Evolutionary conservation across 2,113 vertebrate species (phyloP), one percentile per base, ranked within the genome.

Genomic region (Pyrgilauda ruficollis): DNA sequence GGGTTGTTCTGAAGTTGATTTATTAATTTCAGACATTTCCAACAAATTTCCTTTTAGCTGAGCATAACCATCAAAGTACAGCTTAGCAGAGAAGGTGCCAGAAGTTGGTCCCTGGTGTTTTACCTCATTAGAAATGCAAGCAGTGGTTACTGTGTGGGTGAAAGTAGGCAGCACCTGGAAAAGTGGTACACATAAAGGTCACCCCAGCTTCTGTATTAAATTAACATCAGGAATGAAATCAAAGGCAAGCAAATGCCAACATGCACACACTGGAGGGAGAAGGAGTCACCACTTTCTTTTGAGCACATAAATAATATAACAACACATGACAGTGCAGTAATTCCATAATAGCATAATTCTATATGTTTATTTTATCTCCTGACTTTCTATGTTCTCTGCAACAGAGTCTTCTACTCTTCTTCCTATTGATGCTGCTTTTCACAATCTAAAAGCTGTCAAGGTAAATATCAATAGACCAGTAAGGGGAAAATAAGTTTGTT

Each of bases 211-310:
- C 75, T 24, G 64, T 61, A 44, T 11, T 81, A 86, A 92, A 89
- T 91, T 92, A 94, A 61, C 73, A 90, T 53, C 86, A 92, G 49
- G 73, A 82, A 77, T 58, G 50, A 88, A 92, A 93, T 50, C 50
- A 66, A 77, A 91, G 79, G 70, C 85, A 80, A 87, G 72, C 37
- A 95, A 97, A 94, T 91, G 93, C 81, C 77, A 95, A 3, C 56
- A 17, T 77, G 47, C 12, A 41, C 44, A 84, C 23, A 64, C 91
- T 91, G 89, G 64, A 92, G 66, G 91, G 77, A 89, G 88, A 75
- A 92, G 50, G 27, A 82, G 31, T 68, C 7, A 0, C 81, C 93
- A 49, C 47, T 70, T 96, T 61, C 47, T 89, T 87, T 92, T 78
- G 86, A 78, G 41, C 19, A 61, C 23, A 28, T 61, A 23, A 39